Evolutionary conservation across 2,888 invertebrate genomes (phyloP).

Genomic region (Cephus runcator): DNA sequence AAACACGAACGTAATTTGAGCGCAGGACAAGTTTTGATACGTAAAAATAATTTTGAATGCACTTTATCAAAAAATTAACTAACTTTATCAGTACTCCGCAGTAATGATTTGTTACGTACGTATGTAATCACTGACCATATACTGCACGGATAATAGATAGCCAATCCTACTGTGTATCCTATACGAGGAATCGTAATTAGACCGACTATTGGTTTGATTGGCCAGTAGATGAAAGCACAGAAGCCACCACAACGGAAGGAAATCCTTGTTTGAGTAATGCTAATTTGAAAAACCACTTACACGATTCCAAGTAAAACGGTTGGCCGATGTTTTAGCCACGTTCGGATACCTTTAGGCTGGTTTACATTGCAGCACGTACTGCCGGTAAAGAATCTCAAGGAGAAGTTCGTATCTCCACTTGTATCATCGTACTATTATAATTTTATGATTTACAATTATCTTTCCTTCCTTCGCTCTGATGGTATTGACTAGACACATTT

Average conservation of each 20-base stretch:
- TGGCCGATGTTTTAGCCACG: constrained; percentile 5
- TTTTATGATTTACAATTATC: neutral
- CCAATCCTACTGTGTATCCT: neutral
- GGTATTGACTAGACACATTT: neutral
- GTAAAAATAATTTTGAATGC: neutral
- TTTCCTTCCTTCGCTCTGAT: neutral
- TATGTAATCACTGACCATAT: neutral
- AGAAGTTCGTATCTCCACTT: neutral
- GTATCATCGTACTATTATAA: neutral
- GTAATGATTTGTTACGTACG: neutral
- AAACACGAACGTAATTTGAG: neutral
- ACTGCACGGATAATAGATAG: neutral
- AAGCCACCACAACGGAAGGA: neutral
- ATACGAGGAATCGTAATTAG: neutral
- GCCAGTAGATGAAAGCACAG: neutral
- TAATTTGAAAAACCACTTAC: constrained; percentile 21
- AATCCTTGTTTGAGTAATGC: constrained; percentile 15
- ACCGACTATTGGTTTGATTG: neutral
- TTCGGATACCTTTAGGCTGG: neutral
- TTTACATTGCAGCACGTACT: neutral
- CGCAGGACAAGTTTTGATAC: neutral
- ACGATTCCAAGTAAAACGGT: constrained; percentile 16
- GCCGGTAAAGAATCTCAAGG: neutral
- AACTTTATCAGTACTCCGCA: neutral
- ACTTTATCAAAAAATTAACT: too few species aligned